phyloP scores from a whole-genome alignment of 2,113 vertebrate genomes.

The Platysteira castanea region DNA sequence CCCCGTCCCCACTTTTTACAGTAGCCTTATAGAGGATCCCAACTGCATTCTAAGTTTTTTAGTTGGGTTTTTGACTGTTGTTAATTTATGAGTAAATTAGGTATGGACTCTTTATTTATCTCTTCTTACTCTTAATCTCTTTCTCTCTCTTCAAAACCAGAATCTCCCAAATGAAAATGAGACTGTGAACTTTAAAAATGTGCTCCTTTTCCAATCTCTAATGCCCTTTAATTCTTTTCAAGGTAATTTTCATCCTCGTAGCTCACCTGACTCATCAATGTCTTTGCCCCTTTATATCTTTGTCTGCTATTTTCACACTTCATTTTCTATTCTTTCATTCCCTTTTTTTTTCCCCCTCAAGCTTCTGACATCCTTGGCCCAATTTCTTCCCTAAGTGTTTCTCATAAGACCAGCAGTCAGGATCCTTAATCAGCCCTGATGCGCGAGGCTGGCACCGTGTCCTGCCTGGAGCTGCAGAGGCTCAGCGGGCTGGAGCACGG shows the following conservation, averaged over 20 bases:
- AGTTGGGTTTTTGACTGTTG: not conserved
- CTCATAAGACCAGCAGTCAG: not conserved
- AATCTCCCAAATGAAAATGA: not conserved
- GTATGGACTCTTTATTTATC: not conserved
- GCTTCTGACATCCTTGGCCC: not conserved
- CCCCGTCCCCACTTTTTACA: not conserved
- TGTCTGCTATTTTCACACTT: not conserved
- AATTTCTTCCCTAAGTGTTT: not conserved
- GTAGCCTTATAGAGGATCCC: not conserved
- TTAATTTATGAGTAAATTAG: not conserved
- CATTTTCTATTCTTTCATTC: slow-evolving; percentile 3
- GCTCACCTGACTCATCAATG: not conserved
- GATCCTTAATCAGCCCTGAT: not conserved
- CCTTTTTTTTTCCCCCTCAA: not conserved
- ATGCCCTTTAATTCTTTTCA: not conserved
- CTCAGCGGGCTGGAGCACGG: not conserved
- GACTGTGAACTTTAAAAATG: not conserved
- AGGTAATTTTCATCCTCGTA: not conserved
- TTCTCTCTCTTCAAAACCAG: not conserved
- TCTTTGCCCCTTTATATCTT: not conserved
- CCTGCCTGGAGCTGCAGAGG: not conserved
- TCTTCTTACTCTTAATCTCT: not conserved
- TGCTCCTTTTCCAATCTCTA: not conserved
- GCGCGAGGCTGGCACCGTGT: not conserved
- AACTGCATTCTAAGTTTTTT: not conserved